Conservation (phyloP, 2,797 vertebrate genomes). For the Epinephelus coioides region DNA sequence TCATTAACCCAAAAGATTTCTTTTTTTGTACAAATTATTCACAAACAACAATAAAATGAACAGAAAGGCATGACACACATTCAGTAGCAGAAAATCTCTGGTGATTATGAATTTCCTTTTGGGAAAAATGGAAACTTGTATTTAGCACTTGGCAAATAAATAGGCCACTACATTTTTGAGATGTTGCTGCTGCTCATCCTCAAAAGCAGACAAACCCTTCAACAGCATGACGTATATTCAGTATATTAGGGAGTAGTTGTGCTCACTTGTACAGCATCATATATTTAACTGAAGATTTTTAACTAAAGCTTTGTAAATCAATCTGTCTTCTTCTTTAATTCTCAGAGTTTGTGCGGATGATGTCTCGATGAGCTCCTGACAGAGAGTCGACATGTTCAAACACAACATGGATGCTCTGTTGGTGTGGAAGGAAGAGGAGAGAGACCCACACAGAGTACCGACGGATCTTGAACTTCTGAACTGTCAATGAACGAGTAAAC, state of each 20-base stretch:
- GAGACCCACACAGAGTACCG: conserved; percentile 33
- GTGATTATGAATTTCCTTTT: neutral
- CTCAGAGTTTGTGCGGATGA: conserved; percentile 97
- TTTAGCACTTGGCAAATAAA: neutral
- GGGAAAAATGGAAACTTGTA: neutral
- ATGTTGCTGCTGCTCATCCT: neutral
- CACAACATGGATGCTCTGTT: neutral
- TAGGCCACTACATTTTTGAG: neutral
- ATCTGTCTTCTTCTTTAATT: conserved; percentile 25
- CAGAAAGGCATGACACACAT: no score
- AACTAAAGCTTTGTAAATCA: conserved; percentile 3
- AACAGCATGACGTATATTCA: neutral
- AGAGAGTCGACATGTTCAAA: neutral
- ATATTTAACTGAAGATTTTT: neutral
- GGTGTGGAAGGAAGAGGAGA: conserved; percentile 22
- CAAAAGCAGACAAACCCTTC: neutral
- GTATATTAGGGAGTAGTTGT: neutral
- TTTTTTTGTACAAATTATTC: no score
- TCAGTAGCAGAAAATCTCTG: neutral
- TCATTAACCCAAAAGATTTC: no score
- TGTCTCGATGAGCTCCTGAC: conserved; percentile 91
- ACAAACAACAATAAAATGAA: no score
- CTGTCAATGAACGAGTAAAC: conserved; percentile 58
- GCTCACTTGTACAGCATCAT: neutral
- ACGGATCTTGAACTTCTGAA: conserved; percentile 66